phyloP scores from a whole-genome alignment of 2,113 vertebrate genomes.

The Malurus melanocephalus region DNA sequence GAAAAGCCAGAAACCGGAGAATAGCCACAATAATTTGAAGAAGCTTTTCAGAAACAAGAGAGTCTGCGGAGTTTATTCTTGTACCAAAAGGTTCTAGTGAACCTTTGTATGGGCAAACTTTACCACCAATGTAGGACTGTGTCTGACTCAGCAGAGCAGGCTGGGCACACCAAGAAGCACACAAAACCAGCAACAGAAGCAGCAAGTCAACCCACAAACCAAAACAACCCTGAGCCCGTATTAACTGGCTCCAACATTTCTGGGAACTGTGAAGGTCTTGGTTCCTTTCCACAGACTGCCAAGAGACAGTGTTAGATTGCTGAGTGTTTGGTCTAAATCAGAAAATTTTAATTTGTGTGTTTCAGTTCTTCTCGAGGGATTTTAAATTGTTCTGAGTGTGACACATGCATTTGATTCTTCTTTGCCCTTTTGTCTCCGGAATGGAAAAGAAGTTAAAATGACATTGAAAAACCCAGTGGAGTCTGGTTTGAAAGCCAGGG shows the following conservation, averaged over 20 bases:
- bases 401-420: background rate
- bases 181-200: background rate
- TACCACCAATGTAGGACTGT: background rate
- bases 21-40: background rate
- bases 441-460: background rate
- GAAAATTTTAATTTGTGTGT: background rate
- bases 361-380: background rate
- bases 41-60: background rate
- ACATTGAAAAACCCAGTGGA: background rate
- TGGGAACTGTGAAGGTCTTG: background rate
- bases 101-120: background rate
- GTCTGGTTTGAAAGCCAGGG: background rate
- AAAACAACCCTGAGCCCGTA: background rate
- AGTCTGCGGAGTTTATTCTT: background rate
- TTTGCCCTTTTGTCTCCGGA: background rate
- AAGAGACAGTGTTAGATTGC: background rate
- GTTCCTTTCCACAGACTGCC: background rate
- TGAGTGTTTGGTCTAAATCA: background rate
- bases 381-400: background rate
- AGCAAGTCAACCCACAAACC: background rate
- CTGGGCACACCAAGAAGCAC: rapidly evolving
- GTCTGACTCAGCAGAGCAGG: background rate
- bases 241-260: background rate
- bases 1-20: background rate
- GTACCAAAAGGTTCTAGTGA: background rate